phyloP scores from a whole-genome alignment of 2,797 vertebrate species.

The Agapornis canus region DNA sequence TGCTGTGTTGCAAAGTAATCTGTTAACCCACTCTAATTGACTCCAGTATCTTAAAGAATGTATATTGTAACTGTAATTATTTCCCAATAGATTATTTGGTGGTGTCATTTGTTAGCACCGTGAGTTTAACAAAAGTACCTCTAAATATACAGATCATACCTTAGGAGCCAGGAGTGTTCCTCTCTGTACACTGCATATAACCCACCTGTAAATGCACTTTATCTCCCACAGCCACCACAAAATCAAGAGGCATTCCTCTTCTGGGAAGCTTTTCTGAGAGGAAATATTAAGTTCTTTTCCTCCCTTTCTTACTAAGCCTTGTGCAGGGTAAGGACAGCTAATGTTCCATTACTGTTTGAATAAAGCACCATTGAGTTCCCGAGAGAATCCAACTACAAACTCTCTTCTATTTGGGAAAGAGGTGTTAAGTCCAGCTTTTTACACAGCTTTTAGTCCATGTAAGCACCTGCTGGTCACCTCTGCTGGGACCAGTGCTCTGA shows the following conservation, averaged over 20 bases:
- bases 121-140: neutral
- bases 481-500: neutral
- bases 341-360: neutral
- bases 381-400: neutral
- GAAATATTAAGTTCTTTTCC: neutral
- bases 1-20: neutral
- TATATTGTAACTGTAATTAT: neutral
- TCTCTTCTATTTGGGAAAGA: neutral
- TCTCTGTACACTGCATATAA: neutral
- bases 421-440: neutral
- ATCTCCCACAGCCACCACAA: neutral
- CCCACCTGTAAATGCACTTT: neutral
- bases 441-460: neutral
- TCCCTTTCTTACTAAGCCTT: neutral
- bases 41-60: neutral
- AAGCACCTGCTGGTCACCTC: neutral
- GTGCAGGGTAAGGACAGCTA: neutral
- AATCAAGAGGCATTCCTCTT: neutral
- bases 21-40: neutral
- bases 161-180: fast-evolving
- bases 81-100: neutral
- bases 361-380: neutral
- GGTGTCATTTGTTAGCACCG: neutral
- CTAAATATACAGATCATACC: neutral
- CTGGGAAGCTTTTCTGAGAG: neutral